Evolutionary conservation across 2,888 invertebrate species (phyloP).

Genomic region (Podotricha telesiphe): DNA sequence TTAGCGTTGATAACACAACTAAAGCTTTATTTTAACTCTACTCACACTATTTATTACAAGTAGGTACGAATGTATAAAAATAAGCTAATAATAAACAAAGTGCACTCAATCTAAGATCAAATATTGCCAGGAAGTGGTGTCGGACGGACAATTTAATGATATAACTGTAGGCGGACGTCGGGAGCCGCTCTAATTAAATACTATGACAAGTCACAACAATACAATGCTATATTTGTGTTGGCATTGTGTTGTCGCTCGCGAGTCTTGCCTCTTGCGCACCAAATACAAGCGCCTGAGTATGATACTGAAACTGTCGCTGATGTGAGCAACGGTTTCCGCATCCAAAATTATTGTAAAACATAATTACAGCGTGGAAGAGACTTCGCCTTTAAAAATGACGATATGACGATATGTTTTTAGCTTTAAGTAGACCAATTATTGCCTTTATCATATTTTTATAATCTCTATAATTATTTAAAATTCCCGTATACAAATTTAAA

Average conservation of each 20-base stretch:
- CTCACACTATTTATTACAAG: too few relatives aligned
- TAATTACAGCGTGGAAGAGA: not conserved
- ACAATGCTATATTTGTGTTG: not conserved
- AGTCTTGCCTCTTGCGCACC: not conserved
- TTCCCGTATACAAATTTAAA: too few relatives aligned
- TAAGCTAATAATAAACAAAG: not conserved
- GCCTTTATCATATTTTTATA: not conserved
- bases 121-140: constrained; percentile 11
- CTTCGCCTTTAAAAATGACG: not conserved
- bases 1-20: not conserved
- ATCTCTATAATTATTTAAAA: too few relatives aligned
- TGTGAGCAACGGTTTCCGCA: not conserved
- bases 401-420: not conserved
- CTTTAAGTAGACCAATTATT: not conserved
- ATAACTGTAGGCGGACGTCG: not conserved
- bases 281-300: not conserved
- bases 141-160: constrained; percentile 3
- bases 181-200: constrained; percentile 15
- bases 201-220: constrained; percentile 22
- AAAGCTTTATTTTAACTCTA: not conserved
- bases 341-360: not conserved
- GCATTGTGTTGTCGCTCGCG: constrained; percentile 14
- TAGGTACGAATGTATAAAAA: too few relatives aligned
- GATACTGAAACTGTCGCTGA: not conserved
- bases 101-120: constrained; percentile 6